phyloP scores from a whole-genome alignment of 2,113 vertebrate genomes.

The Apus apus region DNA sequence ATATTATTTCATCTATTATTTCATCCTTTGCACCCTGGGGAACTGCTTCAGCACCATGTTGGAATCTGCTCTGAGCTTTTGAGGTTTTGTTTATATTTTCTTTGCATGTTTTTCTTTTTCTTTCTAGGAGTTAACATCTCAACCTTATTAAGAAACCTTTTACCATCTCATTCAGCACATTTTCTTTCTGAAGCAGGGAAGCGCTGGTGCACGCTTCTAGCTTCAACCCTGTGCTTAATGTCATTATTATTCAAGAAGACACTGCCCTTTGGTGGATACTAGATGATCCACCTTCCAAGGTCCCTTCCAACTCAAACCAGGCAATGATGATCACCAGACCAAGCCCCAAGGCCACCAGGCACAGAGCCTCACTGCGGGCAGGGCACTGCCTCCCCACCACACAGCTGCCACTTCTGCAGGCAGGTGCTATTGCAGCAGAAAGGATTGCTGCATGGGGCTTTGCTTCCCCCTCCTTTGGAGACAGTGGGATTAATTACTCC shows the following conservation, averaged over 20 bases:
- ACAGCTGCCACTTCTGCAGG: accelerated
- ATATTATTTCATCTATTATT: background rate
- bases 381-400: background rate
- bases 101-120: background rate
- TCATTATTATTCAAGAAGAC: background rate
- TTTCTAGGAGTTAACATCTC: background rate
- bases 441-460: background rate
- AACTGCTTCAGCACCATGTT: background rate
- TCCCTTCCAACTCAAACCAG: too few relatives aligned
- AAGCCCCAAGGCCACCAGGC: background rate
- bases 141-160: background rate
- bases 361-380: background rate
- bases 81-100: too few relatives aligned
- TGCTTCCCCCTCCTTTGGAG: background rate
- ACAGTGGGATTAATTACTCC: background rate
- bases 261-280: background rate
- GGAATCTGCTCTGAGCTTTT: background rate
- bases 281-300: too few relatives aligned
- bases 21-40: background rate
- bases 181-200: background rate
- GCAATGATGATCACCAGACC: too few relatives aligned
- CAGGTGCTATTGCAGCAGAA: background rate
- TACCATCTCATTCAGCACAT: background rate
- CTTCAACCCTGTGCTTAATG: background rate
- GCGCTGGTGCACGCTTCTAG: background rate